Evolutionary conservation across 2,113 vertebrate species (phyloP).

Genomic region (Anolis sagrei): DNA sequence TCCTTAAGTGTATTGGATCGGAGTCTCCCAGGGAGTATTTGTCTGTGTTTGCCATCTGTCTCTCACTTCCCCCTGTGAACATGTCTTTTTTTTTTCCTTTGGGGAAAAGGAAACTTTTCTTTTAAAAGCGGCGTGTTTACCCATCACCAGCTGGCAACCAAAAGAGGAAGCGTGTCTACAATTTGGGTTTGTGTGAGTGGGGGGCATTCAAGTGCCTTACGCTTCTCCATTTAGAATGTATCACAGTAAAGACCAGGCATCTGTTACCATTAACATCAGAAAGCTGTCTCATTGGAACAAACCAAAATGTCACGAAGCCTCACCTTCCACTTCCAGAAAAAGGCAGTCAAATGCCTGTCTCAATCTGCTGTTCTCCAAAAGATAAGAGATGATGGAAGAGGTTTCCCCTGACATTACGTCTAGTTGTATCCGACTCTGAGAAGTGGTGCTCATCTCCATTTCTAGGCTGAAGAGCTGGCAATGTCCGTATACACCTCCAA

Average conservation of each 20-base stretch:
- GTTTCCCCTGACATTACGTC: too few relatives aligned
- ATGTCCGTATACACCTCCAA: too few relatives aligned
- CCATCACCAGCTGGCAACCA: not conserved
- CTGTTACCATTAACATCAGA: not conserved
- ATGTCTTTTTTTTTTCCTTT: not conserved
- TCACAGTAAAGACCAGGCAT: not conserved
- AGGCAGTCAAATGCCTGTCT: too few relatives aligned
- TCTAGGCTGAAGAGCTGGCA: too few relatives aligned
- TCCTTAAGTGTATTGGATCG: slow-evolving; percentile 8
- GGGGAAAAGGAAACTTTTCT: not conserved
- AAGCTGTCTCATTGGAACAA: not conserved
- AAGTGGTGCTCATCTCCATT: too few relatives aligned
- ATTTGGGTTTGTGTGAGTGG: not conserved
- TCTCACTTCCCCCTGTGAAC: not conserved
- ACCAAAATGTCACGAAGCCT: not conserved
- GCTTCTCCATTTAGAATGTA: not conserved
- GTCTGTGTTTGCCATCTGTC: slow-evolving; percentile 21
- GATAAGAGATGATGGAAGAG: too few relatives aligned
- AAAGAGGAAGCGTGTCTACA: not conserved
- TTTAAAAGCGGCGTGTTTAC: not conserved
- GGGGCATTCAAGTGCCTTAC: not conserved
- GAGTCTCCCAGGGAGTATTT: slow-evolving; percentile 21
- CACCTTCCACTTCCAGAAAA: not conserved
- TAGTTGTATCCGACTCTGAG: too few relatives aligned
- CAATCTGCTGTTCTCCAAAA: too few relatives aligned